phyloP scores from a whole-genome alignment of 2,113 vertebrate species.

The Lepus americanus region DNA sequence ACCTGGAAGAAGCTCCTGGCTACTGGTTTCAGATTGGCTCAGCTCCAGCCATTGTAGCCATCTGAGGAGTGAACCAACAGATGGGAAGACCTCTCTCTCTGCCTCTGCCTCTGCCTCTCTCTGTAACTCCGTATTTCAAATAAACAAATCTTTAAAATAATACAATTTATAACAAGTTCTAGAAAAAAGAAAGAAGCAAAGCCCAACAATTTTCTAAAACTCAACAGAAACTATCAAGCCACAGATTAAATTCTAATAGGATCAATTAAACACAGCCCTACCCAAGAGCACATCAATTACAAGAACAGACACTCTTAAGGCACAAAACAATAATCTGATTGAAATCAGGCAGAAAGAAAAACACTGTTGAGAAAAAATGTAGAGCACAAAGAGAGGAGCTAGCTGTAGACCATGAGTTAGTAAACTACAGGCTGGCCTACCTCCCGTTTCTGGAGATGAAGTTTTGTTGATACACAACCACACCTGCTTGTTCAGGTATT shows the following conservation, averaged over 20 bases:
- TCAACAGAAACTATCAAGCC: background rate
- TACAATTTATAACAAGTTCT: background rate
- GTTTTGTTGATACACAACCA: background rate
- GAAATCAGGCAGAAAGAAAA: constrained; percentile 19
- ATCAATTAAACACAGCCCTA: background rate
- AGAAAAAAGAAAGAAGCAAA: background rate
- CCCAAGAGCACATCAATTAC: background rate
- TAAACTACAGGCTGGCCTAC: background rate
- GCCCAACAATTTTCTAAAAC: constrained; percentile 7
- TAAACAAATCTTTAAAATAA: too few relatives aligned
- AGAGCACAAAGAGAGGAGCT: background rate
- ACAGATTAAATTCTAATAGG: background rate
- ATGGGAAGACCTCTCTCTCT: too few relatives aligned
- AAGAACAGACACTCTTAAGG: background rate
- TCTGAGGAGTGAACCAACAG: too few relatives aligned
- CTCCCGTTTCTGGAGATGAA: background rate
- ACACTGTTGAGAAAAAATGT: background rate
- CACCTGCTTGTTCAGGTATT: background rate
- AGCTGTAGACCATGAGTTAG: background rate
- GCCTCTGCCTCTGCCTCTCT: too few relatives aligned
- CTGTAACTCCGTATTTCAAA: too few relatives aligned
- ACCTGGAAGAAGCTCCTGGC: too few relatives aligned
- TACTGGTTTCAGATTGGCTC: too few relatives aligned
- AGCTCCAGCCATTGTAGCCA: too few relatives aligned
- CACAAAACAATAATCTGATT: background rate